A percentile compares a stretch with the other conserved stretches of the same genome.
phyloP scores from a whole-genome alignment of 2,888 invertebrate genomes.

The Cerceris rybyensis region DNA sequence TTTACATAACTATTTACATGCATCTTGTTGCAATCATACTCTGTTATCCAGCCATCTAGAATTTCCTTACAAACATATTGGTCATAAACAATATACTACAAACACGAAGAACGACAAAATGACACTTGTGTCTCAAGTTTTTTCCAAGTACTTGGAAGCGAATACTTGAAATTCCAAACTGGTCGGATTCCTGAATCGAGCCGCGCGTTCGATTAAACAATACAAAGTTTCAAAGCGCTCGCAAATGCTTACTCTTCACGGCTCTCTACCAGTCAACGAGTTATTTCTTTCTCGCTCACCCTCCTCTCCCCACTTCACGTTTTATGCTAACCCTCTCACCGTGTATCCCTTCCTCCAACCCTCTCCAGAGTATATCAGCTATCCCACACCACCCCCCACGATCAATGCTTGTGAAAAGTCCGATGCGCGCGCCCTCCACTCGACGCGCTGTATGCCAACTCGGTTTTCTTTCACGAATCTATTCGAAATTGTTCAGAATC shows the following conservation, averaged over 20 bases:
- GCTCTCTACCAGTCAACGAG: slow-evolving; percentile 50
- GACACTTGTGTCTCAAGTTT: slow-evolving; percentile 1
- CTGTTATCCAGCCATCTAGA: too few species aligned
- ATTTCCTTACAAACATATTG: too few species aligned
- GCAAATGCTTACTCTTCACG: slow-evolving; percentile 55
- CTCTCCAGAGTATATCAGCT: slow-evolving; percentile 63
- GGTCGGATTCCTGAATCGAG: slow-evolving; percentile 28
- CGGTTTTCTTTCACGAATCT: slow-evolving; percentile 43
- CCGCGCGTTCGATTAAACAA: slow-evolving; percentile 42
- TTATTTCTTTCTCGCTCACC: slow-evolving; percentile 56
- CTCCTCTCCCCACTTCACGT: slow-evolving; percentile 26
- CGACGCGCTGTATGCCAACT: slow-evolving; percentile 30
- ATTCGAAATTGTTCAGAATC: slow-evolving; percentile 23
- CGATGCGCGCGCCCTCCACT: slow-evolving; percentile 78
- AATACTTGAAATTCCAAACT: slow-evolving; percentile 5
- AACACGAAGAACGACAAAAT: too few species aligned
- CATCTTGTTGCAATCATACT: too few species aligned
- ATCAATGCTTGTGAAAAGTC: slow-evolving; percentile 80
- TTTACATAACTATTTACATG: too few species aligned
- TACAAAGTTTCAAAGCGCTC: slow-evolving; percentile 36
- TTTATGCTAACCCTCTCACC: slow-evolving; percentile 54
- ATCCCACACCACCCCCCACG: slow-evolving; percentile 75
- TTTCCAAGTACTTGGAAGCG: not conserved
- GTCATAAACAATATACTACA: too few species aligned
- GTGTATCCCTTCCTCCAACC: slow-evolving; percentile 53